Evolutionary conservation across 2,797 vertebrate genomes (phyloP).

Genomic region (Morelia viridis): DNA sequence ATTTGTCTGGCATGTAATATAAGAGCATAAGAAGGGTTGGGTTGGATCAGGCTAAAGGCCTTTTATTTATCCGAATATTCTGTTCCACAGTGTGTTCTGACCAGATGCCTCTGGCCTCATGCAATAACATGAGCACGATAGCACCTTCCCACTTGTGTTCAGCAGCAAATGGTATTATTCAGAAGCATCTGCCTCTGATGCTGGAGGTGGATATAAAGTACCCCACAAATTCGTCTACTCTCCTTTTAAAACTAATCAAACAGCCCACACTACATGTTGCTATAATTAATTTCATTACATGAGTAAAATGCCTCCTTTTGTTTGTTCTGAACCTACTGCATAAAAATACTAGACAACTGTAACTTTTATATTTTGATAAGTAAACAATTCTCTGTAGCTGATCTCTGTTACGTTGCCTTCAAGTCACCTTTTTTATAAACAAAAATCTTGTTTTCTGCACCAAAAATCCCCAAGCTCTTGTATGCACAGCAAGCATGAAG

Average conservation of each 20-base stretch:
- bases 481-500: not conserved
- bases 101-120: not conserved
- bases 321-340: not conserved
- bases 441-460: not conserved
- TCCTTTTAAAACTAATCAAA: not conserved
- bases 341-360: not conserved
- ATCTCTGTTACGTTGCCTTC: not conserved
- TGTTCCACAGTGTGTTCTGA: not conserved
- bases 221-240: not conserved
- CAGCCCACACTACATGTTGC: not conserved
- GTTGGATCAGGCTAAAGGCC: not conserved
- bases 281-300: not conserved
- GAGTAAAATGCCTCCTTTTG: not conserved
- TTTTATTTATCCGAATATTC: not conserved
- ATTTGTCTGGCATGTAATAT: not conserved
- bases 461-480: not conserved
- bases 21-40: not conserved
- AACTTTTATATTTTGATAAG: not conserved
- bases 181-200: not conserved
- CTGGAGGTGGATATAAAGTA: not conserved
- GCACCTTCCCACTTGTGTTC: conserved; percentile 1
- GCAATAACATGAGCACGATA: not conserved
- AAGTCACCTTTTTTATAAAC: not conserved
- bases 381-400: not conserved
- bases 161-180: conserved; percentile 2